A percentile compares a stretch with the other conserved stretches of the same genome.
Evolutionary conservation across 2,113 vertebrate species (phyloP).

Genomic region (Oostethus manadensis): DNA sequence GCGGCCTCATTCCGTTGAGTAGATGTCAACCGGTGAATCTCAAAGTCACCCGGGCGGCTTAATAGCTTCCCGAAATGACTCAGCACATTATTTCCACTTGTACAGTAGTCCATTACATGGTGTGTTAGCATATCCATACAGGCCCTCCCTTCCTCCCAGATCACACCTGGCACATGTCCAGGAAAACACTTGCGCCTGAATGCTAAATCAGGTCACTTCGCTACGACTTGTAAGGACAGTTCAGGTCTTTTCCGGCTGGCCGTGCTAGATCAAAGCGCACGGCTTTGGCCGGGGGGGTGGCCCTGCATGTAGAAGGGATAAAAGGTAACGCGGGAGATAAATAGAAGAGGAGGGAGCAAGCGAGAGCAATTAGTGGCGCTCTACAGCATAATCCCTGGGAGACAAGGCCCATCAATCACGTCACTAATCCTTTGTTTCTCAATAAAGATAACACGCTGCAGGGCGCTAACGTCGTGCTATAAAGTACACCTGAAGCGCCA

Average conservation of each 20-base stretch:
- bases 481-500: constrained; percentile 60
- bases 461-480: constrained; percentile 67
- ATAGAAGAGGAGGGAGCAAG: constrained; percentile 50
- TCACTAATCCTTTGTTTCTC: constrained; percentile 66
- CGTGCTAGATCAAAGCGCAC: constrained; percentile 38
- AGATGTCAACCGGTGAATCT: constrained; percentile 53
- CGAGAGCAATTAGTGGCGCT: constrained; percentile 62
- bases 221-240: constrained; percentile 47
- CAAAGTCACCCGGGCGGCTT: constrained; percentile 66
- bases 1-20: constrained; percentile 17
- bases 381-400: constrained; percentile 60
- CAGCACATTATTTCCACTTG: constrained; percentile 67
- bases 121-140: constrained; percentile 50
- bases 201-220: constrained; percentile 52
- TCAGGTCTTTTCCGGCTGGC: constrained; percentile 36
- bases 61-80: constrained; percentile 68
- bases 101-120: constrained; percentile 65
- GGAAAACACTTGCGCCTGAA: constrained; percentile 64
- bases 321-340: constrained; percentile 45
- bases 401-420: constrained; percentile 69
- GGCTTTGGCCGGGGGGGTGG: constrained; percentile 31
- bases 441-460: constrained; percentile 65
- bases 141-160: constrained; percentile 35
- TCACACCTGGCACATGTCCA: constrained; percentile 58
- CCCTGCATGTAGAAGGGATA: constrained; percentile 35